Conservation (phyloP, 2,888 invertebrate species). For the Neria commutata region DNA sequence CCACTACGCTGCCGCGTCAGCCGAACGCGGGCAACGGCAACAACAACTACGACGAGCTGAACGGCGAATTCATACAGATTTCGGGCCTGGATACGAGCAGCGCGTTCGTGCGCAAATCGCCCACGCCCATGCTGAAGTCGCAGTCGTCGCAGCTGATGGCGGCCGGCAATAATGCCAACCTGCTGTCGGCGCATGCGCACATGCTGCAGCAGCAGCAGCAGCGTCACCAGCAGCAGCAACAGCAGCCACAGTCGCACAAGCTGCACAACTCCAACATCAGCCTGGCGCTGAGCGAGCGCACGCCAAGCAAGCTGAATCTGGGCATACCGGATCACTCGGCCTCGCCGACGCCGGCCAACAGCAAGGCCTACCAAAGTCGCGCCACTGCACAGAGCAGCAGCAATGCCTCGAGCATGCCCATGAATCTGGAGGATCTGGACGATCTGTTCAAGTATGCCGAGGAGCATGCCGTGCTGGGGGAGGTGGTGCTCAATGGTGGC, state of each 20-base stretch:
- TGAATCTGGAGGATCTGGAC: slow-evolving; percentile 74
- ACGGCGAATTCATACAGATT: slow-evolving; percentile 68
- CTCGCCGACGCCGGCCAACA: slow-evolving; percentile 24
- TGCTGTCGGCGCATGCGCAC: slow-evolving; percentile 18
- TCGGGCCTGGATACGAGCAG: slow-evolving; percentile 66
- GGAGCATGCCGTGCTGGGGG: slow-evolving; percentile 65
- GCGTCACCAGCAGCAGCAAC: slow-evolving; percentile 27
- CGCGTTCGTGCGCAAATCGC: slow-evolving; percentile 65
- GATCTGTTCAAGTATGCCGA: slow-evolving; percentile 77
- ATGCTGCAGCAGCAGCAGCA: slow-evolving; percentile 19
- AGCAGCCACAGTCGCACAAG: slow-evolving; percentile 34
- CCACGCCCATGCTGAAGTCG: slow-evolving; percentile 63
- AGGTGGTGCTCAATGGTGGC: slow-evolving; percentile 28
- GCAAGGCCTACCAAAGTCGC: slow-evolving; percentile 44
- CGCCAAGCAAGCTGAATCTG: slow-evolving; percentile 57
- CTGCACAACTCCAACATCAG: slow-evolving; percentile 63
- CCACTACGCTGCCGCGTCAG: slow-evolving; percentile 76
- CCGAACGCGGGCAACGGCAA: slow-evolving; percentile 68
- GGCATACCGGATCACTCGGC: slow-evolving; percentile 56
- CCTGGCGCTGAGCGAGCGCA: slow-evolving; percentile 50
- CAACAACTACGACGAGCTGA: slow-evolving; percentile 59
- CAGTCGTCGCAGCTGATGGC: slow-evolving; percentile 6
- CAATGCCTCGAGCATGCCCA: slow-evolving; percentile 64
- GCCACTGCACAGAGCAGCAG: slow-evolving; percentile 60
- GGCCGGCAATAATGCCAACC: slow-evolving; percentile 1